These are phyloP conservation scores for Coracopsis vasa DNA, from an alignment of 2,113 vertebrate genomes.

Conservation along the genomic window DNA sequence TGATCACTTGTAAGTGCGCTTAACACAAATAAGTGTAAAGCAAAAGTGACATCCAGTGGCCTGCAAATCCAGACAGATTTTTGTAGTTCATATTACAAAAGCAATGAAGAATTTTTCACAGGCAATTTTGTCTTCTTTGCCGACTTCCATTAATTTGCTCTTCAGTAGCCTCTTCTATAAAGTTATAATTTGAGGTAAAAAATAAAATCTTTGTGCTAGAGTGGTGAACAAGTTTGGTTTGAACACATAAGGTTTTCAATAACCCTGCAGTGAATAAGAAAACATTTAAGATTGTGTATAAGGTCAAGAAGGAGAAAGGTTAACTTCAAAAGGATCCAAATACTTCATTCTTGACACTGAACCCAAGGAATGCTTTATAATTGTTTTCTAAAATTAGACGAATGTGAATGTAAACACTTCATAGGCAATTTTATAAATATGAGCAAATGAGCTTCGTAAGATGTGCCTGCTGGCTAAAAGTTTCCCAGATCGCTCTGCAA, in stretches of 20 bases:
- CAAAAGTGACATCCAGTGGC: slow-evolving; percentile 32
- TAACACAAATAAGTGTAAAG: neutral
- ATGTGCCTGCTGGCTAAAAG: neutral
- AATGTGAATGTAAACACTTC: neutral
- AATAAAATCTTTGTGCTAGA: neutral
- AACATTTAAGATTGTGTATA: neutral
- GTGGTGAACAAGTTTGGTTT: neutral
- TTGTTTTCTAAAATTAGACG: neutral
- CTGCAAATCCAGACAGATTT: neutral
- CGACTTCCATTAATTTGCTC: neutral
- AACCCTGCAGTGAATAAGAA: neutral
- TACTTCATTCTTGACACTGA: neutral
- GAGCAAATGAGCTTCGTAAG: neutral
- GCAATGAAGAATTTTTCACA: neutral
- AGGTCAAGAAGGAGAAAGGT: neutral
- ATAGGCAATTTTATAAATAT: neutral
- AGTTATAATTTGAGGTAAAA: neutral
- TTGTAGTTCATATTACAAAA: neutral
- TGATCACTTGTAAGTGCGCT: neutral
- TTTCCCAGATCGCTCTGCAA: neutral
- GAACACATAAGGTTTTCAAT: neutral
- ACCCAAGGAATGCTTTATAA: neutral
- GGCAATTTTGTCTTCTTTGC: neutral
- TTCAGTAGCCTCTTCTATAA: neutral
- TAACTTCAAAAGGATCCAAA: neutral